Evolutionary conservation across 2,888 invertebrate genomes (phyloP).

Genomic region (Cephus rjabovi): DNA sequence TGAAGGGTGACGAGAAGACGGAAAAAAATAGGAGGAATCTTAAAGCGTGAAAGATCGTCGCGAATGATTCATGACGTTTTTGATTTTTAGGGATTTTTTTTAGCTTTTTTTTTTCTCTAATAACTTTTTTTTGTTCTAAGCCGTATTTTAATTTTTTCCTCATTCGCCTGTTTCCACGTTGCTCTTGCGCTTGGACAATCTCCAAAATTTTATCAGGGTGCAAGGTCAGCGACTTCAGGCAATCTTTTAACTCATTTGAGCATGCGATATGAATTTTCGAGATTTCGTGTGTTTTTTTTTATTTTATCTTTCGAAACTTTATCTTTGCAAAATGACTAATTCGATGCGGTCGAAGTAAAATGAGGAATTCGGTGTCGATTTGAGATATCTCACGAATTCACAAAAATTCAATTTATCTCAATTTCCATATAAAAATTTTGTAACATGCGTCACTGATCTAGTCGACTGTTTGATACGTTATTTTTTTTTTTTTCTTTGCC

Average conservation of each 20-base stretch:
- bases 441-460: too few species aligned
- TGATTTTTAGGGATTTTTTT: background rate
- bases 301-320: slow-evolving; percentile 10
- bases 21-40: background rate
- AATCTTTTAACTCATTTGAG: slow-evolving; percentile 16
- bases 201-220: slow-evolving; percentile 19
- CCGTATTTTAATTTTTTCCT: background rate
- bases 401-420: too few species aligned
- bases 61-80: background rate
- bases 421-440: too few species aligned
- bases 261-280: slow-evolving; percentile 21
- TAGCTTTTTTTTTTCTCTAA: background rate
- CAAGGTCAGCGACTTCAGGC: slow-evolving; percentile 25
- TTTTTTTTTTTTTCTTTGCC: too few species aligned
- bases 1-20: background rate
- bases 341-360: background rate
- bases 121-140: background rate
- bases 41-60: background rate
- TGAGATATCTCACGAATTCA: too few species aligned
- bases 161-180: background rate
- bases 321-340: background rate
- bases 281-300: slow-evolving; percentile 17
- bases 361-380: too few species aligned
- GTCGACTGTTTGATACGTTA: too few species aligned
- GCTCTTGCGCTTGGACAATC: background rate